Evolutionary conservation across 1,140 invertebrate species (phyloP).

Genomic region (Dryas iulia): DNA sequence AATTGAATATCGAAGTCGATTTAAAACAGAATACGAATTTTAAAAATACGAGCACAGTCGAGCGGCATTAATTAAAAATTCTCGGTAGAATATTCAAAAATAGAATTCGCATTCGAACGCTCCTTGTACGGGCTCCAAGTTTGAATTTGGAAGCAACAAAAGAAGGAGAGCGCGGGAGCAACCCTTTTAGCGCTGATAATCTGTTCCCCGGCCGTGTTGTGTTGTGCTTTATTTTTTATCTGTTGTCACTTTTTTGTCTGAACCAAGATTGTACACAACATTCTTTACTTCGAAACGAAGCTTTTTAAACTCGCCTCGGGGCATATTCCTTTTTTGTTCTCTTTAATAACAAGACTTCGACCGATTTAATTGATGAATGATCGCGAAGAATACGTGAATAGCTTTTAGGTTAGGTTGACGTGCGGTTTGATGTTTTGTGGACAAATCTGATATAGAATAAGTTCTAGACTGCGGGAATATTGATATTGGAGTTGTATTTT

Average conservation of each 20-base stretch:
- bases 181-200: conserved; percentile 80
- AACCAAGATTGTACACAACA: conserved; percentile 79
- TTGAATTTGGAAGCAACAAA: conserved; percentile 79
- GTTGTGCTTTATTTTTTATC: conserved; percentile 71
- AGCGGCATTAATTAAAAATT: conserved; percentile 80
- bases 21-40: conserved; percentile 78
- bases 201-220: conserved; percentile 76
- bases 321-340: conserved; percentile 72
- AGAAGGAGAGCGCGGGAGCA: conserved; percentile 77
- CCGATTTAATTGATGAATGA: conserved; percentile 78
- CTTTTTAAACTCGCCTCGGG: conserved; percentile 74
- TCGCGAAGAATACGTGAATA: conserved; percentile 61
- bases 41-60: conserved; percentile 75
- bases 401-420: conserved; percentile 63
- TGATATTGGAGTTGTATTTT: conserved; percentile 25
- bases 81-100: conserved; percentile 80
- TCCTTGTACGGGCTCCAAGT: conserved; percentile 76
- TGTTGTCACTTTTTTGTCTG: conserved; percentile 79
- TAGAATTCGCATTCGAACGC: conserved; percentile 79
- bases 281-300: conserved; percentile 79
- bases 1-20: conserved; percentile 78
- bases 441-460: neutral
- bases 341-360: conserved; percentile 68
- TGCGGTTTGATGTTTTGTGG: conserved; percentile 36
- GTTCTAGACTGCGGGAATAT: neutral